These are phyloP conservation scores for Laticauda colubrina DNA, from an alignment of 2,113 vertebrate species.

Conservation along the genomic window DNA sequence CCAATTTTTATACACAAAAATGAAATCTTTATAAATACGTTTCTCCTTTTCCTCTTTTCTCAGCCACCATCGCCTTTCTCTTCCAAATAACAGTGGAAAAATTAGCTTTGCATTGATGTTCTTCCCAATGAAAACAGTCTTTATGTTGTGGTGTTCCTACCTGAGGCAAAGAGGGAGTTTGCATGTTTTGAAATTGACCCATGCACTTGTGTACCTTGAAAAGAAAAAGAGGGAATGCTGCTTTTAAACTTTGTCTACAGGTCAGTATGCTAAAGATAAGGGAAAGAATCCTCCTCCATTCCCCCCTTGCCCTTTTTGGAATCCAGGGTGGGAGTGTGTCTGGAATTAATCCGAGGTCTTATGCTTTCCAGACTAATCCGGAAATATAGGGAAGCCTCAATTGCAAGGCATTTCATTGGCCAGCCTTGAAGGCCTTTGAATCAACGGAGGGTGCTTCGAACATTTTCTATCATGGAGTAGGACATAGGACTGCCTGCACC, in stretches of 20 bases:
- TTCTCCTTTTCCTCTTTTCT: not conserved
- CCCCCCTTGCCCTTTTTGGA: not conserved
- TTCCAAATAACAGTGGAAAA: conserved; percentile 49
- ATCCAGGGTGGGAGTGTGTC: not conserved
- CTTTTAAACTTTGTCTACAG: not conserved
- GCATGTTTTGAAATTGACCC: not conserved
- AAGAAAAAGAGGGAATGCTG: not conserved
- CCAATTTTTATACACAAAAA: conserved; percentile 63
- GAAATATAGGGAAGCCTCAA: not conserved
- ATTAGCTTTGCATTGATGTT: conserved; percentile 52
- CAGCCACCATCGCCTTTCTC: conserved; percentile 36
- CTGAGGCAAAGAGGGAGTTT: conserved; percentile 33
- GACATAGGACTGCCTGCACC: not conserved
- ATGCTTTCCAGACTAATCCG: not conserved
- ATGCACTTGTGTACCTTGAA: not conserved
- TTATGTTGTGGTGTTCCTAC: conserved; percentile 54
- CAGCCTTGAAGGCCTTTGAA: conserved; percentile 10
- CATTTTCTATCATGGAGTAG: not conserved
- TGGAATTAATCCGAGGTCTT: not conserved
- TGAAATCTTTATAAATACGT: conserved; percentile 57
- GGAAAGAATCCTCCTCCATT: not conserved
- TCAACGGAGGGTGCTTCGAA: not conserved
- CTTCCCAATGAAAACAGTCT: conserved; percentile 52
- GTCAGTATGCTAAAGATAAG: conserved; percentile 7
- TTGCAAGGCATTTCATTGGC: not conserved